phyloP scores from a whole-genome alignment of 2,888 invertebrate genomes.

The Herminia tarsipennalis region DNA sequence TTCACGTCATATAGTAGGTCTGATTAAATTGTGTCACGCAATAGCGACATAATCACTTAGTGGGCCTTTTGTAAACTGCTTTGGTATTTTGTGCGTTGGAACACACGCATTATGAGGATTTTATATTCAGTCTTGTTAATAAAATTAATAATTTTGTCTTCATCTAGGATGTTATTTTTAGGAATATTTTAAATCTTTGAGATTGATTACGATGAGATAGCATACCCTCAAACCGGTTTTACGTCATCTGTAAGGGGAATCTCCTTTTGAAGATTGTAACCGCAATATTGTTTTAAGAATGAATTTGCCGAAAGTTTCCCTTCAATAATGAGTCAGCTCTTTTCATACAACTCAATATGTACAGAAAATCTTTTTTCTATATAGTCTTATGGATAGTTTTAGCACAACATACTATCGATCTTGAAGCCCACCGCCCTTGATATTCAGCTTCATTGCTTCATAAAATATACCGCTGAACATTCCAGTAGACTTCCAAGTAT shows the following conservation, averaged over 20 bases:
- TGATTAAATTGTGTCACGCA: constrained; percentile 58
- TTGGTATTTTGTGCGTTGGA: constrained; percentile 34
- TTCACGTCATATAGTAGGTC: constrained; percentile 44
- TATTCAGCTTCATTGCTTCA: constrained; percentile 35
- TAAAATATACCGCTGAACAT: constrained; percentile 30
- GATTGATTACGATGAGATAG: too few relatives aligned
- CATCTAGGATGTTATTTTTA: too few relatives aligned
- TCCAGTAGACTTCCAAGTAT: constrained; percentile 22
- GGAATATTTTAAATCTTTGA: too few relatives aligned
- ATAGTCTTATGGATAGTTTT: not conserved
- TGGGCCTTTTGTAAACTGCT: constrained; percentile 43
- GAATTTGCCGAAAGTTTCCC: too few relatives aligned
- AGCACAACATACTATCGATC: constrained; percentile 14
- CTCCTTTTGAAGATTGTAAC: too few relatives aligned
- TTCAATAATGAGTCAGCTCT: too few relatives aligned
- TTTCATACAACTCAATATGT: too few relatives aligned
- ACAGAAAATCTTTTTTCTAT: too few relatives aligned
- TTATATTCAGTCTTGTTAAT: constrained; percentile 26
- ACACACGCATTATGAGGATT: constrained; percentile 27
- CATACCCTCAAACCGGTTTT: too few relatives aligned
- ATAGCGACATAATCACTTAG: constrained; percentile 52
- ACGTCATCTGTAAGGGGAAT: too few relatives aligned
- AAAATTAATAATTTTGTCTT: constrained; percentile 14
- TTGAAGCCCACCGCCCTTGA: constrained; percentile 20
- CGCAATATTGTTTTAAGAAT: too few relatives aligned